Conservation (phyloP, 2,113 vertebrate species). For the Empidonax alnorum region DNA sequence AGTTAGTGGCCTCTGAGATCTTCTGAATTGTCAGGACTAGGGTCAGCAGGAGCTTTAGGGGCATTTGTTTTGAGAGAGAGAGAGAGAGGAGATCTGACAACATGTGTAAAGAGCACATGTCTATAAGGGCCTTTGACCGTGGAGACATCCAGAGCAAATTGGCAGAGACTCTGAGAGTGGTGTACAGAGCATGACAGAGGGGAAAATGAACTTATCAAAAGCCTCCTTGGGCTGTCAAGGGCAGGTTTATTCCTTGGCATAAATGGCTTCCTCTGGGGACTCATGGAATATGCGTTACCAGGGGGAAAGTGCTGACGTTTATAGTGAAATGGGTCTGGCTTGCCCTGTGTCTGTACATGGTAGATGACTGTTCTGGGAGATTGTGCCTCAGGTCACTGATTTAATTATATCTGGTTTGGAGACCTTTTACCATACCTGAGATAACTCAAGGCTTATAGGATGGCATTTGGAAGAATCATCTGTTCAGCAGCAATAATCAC, state of each 20-base stretch:
- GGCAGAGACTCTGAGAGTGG: fast-evolving
- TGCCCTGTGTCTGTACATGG: not conserved
- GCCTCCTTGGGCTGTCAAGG: not conserved
- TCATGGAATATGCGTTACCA: fast-evolving
- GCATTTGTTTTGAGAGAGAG: not conserved
- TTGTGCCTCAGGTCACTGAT: not conserved
- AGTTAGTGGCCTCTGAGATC: not conserved
- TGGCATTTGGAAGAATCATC: not conserved
- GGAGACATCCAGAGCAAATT: not conserved
- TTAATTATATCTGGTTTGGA: not conserved
- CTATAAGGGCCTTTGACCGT: not conserved
- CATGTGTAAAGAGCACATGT: not conserved
- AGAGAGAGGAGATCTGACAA: not conserved
- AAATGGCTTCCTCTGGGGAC: not conserved
- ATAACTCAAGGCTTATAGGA: not conserved
- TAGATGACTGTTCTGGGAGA: not conserved
- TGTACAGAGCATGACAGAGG: not conserved
- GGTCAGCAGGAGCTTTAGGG: not conserved
- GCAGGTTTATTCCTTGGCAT: not conserved
- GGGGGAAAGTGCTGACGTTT: not conserved
- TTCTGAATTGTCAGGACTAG: not conserved
- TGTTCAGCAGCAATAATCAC: not conserved
- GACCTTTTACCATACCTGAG: not conserved
- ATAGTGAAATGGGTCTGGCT: not conserved
- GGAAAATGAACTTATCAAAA: conserved; percentile 20